Conservation (phyloP, 1,140 invertebrate species). For the Drosophila carrolli region DNA sequence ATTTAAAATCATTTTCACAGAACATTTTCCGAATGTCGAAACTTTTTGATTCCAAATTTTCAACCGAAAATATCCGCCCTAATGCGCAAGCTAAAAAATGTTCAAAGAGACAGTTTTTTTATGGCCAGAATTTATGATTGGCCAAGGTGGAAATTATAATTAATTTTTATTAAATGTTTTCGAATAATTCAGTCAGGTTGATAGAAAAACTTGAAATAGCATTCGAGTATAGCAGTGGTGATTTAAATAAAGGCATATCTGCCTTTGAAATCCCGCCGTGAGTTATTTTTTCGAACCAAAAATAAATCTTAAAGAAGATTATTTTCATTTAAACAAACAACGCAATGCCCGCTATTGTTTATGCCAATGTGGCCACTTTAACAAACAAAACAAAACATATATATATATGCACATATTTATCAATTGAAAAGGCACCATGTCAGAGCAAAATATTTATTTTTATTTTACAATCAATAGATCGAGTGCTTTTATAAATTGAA, state of each 20-base stretch:
- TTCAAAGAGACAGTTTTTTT: constrained; percentile 53
- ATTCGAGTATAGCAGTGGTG: not conserved
- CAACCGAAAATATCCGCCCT: constrained; percentile 6
- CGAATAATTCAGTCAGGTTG: constrained; percentile 5
- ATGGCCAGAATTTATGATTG: constrained; percentile 50
- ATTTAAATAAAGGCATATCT: constrained; percentile 1
- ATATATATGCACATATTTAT: constrained; percentile 1
- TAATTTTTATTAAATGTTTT: constrained; percentile 37
- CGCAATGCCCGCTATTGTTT: constrained; percentile 43
- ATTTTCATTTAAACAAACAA: constrained; percentile 37
- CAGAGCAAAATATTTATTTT: constrained; percentile 14
- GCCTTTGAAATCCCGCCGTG: constrained; percentile 37
- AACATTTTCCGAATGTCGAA: constrained; percentile 23
- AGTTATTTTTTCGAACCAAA: constrained; percentile 36
- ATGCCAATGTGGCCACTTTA: constrained; percentile 49
- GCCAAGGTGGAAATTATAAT: constrained; percentile 50
- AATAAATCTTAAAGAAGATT: constrained; percentile 46
- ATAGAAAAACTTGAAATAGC: constrained; percentile 13
- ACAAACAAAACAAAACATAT: constrained; percentile 16
- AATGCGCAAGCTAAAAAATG: constrained; percentile 27
- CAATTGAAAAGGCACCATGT: constrained; percentile 1
- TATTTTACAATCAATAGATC: constrained; percentile 24
- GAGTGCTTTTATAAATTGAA: constrained; percentile 6
- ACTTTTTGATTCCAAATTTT: constrained; percentile 30
- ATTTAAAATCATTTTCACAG: constrained; percentile 54